A percentile compares a stretch with the other conserved stretches of the same genome.
Conservation (phyloP, 1,140 invertebrate genomes). For the Diabrotica virgifera region DNA sequence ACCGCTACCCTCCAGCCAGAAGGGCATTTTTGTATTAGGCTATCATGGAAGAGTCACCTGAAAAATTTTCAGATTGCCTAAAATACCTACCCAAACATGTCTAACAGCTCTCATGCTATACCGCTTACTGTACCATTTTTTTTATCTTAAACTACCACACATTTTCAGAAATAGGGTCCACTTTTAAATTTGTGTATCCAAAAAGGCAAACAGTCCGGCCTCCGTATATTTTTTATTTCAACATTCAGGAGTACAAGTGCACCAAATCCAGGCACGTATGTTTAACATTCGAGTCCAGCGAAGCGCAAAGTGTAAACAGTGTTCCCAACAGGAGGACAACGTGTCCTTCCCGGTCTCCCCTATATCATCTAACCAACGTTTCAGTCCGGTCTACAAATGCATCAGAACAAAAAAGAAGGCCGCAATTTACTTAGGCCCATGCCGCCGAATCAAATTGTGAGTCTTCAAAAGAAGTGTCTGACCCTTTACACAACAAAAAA, state of each 20-base stretch:
- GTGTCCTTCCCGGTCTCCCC: slow-evolving; percentile 5
- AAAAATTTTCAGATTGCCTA: no score
- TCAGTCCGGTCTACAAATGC: slow-evolving; percentile 10
- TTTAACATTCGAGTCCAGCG: slow-evolving; percentile 8
- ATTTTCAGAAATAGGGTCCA: no score
- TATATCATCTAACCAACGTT: background rate
- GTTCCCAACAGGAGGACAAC: slow-evolving; percentile 4
- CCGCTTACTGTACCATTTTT: no score
- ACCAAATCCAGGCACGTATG: slow-evolving; percentile 17
- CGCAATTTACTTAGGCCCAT: slow-evolving; percentile 46
- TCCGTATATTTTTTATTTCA: background rate
- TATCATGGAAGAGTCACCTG: no score
- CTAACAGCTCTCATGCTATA: no score
- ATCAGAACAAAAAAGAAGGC: slow-evolving; percentile 19
- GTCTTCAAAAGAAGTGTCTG: slow-evolving; percentile 43
- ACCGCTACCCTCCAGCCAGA: no score
- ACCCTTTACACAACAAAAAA: background rate
- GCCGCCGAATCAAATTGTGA: slow-evolving; percentile 42
- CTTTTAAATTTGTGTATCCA: no score
- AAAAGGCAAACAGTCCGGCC: no score
- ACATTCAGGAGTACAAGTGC: slow-evolving; percentile 12
- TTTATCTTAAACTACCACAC: no score
- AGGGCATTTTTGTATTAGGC: no score
- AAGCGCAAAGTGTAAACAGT: slow-evolving; percentile 16
- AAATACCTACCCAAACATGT: no score